phyloP scores from a whole-genome alignment of 2,113 vertebrate species.

The Gorsachius goisagi region DNA sequence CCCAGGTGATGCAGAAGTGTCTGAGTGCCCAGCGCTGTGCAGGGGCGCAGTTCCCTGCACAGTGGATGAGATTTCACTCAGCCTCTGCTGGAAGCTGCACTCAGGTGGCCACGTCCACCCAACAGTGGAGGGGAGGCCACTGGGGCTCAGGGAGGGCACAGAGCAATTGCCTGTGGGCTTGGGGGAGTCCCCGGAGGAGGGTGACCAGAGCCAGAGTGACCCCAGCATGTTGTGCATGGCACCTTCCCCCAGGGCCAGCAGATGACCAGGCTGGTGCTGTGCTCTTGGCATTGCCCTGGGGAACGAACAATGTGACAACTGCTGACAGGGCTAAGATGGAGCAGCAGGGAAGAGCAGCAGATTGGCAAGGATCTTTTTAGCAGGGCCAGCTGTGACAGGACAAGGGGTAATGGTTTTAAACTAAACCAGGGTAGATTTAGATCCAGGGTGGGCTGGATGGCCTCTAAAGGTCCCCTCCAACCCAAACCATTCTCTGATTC shows the following conservation, averaged over 20 bases:
- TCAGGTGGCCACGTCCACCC: background rate
- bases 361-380: background rate
- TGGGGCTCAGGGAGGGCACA: background rate
- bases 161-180: background rate
- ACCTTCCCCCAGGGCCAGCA: background rate
- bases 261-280: background rate
- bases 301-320: background rate
- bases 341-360: background rate
- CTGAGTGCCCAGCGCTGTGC: fast-evolving
- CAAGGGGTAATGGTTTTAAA: too few species aligned
- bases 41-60: background rate
- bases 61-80: background rate
- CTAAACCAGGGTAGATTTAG: too few species aligned
- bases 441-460: too few species aligned
- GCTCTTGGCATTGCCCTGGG: background rate
- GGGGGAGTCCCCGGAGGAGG: background rate
- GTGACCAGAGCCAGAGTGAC: background rate
- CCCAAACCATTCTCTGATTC: too few species aligned
- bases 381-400: too few species aligned
- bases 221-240: background rate
- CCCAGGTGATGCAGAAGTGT: fast-evolving
- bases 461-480: too few species aligned
- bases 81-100: background rate
- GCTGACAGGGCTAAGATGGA: background rate
- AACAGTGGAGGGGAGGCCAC: fast-evolving